A percentile compares a stretch with the other conserved stretches of the same genome.
These are phyloP conservation scores for Plodia interpunctella DNA, from an alignment of 1,140 invertebrate species.

Conservation along the genomic window DNA sequence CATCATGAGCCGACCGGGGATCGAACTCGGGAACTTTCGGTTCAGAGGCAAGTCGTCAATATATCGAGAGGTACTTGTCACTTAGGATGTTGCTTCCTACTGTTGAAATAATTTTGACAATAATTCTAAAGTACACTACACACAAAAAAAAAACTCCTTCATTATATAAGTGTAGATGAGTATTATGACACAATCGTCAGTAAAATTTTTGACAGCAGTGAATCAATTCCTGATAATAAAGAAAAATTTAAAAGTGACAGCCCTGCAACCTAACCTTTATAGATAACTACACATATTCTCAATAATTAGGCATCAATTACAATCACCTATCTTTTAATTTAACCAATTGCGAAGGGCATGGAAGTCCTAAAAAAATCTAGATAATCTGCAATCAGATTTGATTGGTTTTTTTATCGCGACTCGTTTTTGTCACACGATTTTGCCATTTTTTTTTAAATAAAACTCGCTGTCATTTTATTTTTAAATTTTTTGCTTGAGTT, in stretches of 20 bases:
- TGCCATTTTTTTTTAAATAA: constrained; percentile 33
- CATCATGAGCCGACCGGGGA: too few relatives aligned
- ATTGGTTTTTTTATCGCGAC: constrained; percentile 52
- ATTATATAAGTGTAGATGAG: too few relatives aligned
- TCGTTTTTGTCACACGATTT: constrained; percentile 48
- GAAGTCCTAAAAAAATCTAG: constrained; percentile 35
- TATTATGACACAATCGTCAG: too few relatives aligned
- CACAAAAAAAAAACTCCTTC: too few relatives aligned
- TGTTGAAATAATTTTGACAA: too few relatives aligned
- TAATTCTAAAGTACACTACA: too few relatives aligned
- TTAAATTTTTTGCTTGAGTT: constrained; percentile 33
- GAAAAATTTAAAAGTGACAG: neutral
- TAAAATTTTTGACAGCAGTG: too few relatives aligned
- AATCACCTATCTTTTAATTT: constrained; percentile 9
- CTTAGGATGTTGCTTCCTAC: too few relatives aligned
- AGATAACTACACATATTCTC: constrained; percentile 22
- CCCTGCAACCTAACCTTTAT: constrained; percentile 40
- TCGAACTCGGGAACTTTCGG: too few relatives aligned
- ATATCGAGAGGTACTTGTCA: too few relatives aligned
- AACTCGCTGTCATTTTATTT: constrained; percentile 19
- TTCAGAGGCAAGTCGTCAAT: too few relatives aligned
- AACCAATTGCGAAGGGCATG: constrained; percentile 15
- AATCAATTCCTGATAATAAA: too few relatives aligned
- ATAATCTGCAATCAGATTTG: constrained; percentile 55
- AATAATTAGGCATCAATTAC: constrained; percentile 16